Base-by-base conservation (phyloP, 1,140 invertebrate species). In the Drosophila mauritiana region DNA sequence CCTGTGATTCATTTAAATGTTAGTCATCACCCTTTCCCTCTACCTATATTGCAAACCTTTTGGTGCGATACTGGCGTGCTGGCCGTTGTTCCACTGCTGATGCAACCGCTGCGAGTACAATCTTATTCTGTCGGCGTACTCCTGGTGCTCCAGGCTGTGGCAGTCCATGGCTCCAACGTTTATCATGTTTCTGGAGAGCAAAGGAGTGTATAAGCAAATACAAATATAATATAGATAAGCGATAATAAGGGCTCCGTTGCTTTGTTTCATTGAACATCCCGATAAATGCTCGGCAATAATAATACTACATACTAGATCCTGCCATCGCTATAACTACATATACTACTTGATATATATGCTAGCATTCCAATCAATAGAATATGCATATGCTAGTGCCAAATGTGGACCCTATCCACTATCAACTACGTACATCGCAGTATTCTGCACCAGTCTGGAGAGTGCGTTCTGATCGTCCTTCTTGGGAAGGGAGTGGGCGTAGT, bases 381-480 rank as follows among this genome's bases (percentile, higher is more conserved):
- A 17, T 7, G 7, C 7, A 31, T 31, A 31, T 31, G 31, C 2
- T 22, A 22, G 20, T 22, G 20, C 20, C 20, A 22, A 22, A 22
- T 22, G 20, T 22, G 20, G 20, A 22, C 20, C 20, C 20, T 22
- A 22, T 22, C 2, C 20, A 22, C 3, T 13, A 46, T 37, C 27
- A 25, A 62, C 4, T 56, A 94, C 95, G 94, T 93, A 98, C 97
- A 96, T 96, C 42, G 97, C 97, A 68, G 97, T 97, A 93, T 97
- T 96, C 89, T 97, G 96, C 65, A 98, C 93, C 91, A 98, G 97
- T 93, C 95, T 95, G 91, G 95, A 97, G 27, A 98, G 93, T 13
- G 96, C 97, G 82, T 96, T 97, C 93, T 97, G 97, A 92, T 98
- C 97, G 92, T 98, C 97, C 80, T 97, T 96, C 91, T 97, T 97